Conservation (phyloP, 2,888 invertebrate species). For the Sycophila texana region DNA sequence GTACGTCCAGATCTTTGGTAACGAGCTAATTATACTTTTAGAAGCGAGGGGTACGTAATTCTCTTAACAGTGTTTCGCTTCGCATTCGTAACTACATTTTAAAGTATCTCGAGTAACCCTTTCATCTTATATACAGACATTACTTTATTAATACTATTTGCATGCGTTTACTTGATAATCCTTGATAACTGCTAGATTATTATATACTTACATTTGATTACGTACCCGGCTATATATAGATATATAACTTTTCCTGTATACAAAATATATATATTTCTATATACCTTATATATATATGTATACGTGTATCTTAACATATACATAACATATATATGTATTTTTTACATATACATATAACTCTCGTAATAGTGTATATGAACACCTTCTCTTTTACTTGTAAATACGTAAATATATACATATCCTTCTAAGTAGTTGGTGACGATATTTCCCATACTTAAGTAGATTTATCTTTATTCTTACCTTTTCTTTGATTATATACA, state of each 20-base stretch:
- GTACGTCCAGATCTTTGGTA: constrained; percentile 3
- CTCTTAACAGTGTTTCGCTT: constrained; percentile 70
- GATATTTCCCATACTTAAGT: constrained; percentile 46
- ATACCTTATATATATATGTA: constrained; percentile 26
- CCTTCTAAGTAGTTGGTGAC: constrained; percentile 56
- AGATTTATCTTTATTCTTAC: constrained; percentile 46
- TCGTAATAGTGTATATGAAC: constrained; percentile 27
- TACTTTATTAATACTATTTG: constrained; percentile 56
- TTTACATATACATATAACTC: constrained; percentile 39
- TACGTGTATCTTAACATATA: constrained; percentile 43
- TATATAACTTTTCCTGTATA: constrained; percentile 10
- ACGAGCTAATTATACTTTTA: constrained; percentile 15
- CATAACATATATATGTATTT: constrained; percentile 46
- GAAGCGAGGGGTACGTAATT: constrained; percentile 71
- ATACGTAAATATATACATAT: constrained; percentile 55
- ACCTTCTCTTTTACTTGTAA: constrained; percentile 57
- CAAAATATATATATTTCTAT: constrained; percentile 27
- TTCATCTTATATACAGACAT: constrained; percentile 15
- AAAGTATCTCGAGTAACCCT: constrained; percentile 63
- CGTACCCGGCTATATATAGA: constrained; percentile 45
- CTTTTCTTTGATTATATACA: constrained; percentile 26
- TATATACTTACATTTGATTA: constrained; percentile 44
- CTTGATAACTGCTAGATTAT: constrained; percentile 58
- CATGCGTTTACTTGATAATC: constrained; percentile 66
- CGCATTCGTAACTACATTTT: constrained; percentile 67